Conservation (phyloP, 2,888 invertebrate species). For the Habrosyne pyritoides region DNA sequence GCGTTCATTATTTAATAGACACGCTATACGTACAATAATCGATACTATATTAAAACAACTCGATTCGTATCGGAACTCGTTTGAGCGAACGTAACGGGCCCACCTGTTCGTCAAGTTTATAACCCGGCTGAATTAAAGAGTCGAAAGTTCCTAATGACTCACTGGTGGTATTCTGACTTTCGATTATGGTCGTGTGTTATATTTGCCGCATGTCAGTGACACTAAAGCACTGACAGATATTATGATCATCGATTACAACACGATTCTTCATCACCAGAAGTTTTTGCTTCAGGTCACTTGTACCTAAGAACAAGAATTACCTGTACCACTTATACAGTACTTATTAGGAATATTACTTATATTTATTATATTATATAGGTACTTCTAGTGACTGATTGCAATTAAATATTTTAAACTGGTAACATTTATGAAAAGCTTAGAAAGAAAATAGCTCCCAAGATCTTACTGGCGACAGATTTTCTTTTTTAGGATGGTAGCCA, state of each 20-base stretch:
- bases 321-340: no score
- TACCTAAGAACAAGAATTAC: not conserved
- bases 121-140: constrained; percentile 32
- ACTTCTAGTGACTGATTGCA: no score
- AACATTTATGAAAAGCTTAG: no score
- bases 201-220: constrained; percentile 41
- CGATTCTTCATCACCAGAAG: constrained; percentile 22
- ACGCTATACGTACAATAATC: constrained; percentile 30
- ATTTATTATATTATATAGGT: no score
- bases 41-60: constrained; percentile 42
- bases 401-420: no score
- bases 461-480: no score
- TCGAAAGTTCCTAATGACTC: not conserved
- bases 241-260: constrained; percentile 41
- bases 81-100: constrained; percentile 53
- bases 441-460: no score
- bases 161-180: constrained; percentile 9
- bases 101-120: constrained; percentile 50
- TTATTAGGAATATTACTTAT: no score
- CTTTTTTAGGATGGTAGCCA: no score
- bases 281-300: not conserved
- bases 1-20: constrained; percentile 20
- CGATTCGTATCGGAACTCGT: constrained; percentile 50
- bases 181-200: constrained; percentile 16
- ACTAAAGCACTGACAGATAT: constrained; percentile 23